Evolutionary conservation across 2,797 vertebrate species (phyloP).

Genomic region (Nannoperca obscura): DNA sequence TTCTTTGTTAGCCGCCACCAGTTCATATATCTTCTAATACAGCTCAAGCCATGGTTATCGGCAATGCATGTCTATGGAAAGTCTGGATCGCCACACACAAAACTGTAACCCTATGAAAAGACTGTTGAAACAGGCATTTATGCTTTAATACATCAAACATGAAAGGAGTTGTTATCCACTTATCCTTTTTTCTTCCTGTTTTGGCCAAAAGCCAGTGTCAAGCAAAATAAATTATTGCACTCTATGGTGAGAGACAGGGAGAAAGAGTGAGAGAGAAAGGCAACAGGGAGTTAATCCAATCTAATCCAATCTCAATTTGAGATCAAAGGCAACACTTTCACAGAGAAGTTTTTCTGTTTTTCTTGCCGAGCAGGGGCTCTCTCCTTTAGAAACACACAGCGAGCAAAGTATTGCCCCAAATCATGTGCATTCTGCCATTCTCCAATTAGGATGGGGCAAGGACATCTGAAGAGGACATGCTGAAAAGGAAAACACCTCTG

Average conservation of each 20-base stretch:
- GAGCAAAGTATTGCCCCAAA: slow-evolving; percentile 40
- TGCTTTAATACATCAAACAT: slow-evolving; percentile 54
- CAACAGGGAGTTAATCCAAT: slow-evolving; percentile 67
- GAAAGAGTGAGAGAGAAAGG: slow-evolving; percentile 46
- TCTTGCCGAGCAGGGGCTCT: slow-evolving; percentile 44
- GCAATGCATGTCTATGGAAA: slow-evolving; percentile 7
- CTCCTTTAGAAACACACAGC: slow-evolving; percentile 34
- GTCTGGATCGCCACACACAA: slow-evolving; percentile 22
- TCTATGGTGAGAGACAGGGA: slow-evolving; percentile 55
- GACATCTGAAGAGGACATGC: slow-evolving; percentile 48
- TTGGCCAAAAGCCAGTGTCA: slow-evolving; percentile 55
- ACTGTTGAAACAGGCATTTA: slow-evolving; percentile 16
- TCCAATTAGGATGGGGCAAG: slow-evolving; percentile 30
- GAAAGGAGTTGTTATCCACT: slow-evolving; percentile 57
- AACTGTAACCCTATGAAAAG: slow-evolving; percentile 36
- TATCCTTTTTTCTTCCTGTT: slow-evolving; percentile 50
- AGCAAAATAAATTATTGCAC: slow-evolving; percentile 52
- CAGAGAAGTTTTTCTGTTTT: slow-evolving; percentile 59
- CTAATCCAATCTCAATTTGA: slow-evolving; percentile 75
- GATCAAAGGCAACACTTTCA: slow-evolving; percentile 73
- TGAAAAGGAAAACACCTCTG: slow-evolving; percentile 45
- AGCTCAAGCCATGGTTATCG: slow-evolving; percentile 28
- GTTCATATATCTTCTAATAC: slow-evolving; percentile 33
- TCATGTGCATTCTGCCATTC: slow-evolving; percentile 19
- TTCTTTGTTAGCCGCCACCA: slow-evolving; percentile 25